These are phyloP conservation scores for Temnothorax longispinosus DNA, from an alignment of 1,140 invertebrate species.

Conservation along the genomic window DNA sequence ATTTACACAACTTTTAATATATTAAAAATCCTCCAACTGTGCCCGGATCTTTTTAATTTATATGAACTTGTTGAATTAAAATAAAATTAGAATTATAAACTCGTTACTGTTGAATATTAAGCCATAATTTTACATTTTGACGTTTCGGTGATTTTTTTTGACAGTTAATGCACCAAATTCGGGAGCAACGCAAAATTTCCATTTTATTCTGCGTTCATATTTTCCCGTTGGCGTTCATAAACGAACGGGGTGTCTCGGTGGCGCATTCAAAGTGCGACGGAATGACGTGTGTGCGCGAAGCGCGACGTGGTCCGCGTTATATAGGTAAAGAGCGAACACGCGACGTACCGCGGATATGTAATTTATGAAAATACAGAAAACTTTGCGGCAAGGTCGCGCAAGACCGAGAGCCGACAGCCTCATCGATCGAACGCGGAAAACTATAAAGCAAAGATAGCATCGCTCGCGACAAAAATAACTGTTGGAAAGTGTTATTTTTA, in stretches of 20 bases:
- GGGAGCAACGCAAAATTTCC: conserved; percentile 6
- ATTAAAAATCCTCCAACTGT: background rate
- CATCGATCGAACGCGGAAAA: conserved; percentile 39
- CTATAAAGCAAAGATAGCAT: conserved; percentile 34
- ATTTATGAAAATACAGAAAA: conserved; percentile 48
- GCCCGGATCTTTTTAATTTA: background rate
- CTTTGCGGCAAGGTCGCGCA: conserved; percentile 17
- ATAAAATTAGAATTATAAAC: background rate
- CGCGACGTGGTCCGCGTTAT: conserved; percentile 22
- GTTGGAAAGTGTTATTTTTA: conserved; percentile 33
- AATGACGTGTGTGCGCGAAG: conserved; percentile 35
- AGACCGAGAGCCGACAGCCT: background rate
- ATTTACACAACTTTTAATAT: background rate
- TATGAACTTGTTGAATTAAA: background rate
- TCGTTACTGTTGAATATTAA: background rate
- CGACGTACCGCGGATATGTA: conserved; percentile 33
- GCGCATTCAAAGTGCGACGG: conserved; percentile 11
- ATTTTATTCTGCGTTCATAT: conserved; percentile 3
- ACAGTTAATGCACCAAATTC: background rate
- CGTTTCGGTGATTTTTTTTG: background rate
- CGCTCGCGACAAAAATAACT: conserved; percentile 26
- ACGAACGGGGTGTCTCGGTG: conserved; percentile 11
- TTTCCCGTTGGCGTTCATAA: conserved; percentile 7
- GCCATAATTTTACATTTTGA: background rate
- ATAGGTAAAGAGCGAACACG: conserved; percentile 24